A percentile compares a stretch with the other conserved stretches of the same genome.
phyloP scores from a whole-genome alignment of 2,113 vertebrate species.

The Ictidomys tridecemlineatus region DNA sequence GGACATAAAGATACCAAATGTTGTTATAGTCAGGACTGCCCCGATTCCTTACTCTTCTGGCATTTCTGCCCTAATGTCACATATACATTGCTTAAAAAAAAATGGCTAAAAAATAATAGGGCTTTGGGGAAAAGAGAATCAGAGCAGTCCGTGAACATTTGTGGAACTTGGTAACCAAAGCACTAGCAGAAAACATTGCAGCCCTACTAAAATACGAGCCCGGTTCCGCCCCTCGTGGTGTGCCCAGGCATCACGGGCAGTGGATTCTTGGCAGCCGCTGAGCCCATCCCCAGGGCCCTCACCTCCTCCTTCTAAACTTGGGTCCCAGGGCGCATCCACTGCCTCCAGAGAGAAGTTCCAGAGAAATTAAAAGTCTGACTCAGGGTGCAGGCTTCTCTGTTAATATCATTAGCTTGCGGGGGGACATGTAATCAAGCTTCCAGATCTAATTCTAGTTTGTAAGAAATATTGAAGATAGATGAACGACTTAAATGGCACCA shows the following conservation, averaged over 20 bases:
- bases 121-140: background rate
- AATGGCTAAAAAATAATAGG: slow-evolving; percentile 50
- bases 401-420: background rate
- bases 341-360: background rate
- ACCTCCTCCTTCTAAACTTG: background rate
- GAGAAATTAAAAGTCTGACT: background rate
- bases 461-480: background rate
- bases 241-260: background rate
- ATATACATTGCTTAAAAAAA: background rate
- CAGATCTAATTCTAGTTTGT: background rate
- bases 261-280: background rate
- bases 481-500: background rate
- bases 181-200: background rate
- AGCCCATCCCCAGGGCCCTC: rapidly evolving
- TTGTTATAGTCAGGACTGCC: background rate
- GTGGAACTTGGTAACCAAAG: background rate
- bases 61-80: background rate
- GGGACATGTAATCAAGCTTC: background rate
- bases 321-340: background rate
- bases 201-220: background rate
- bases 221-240: background rate
- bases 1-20: background rate
- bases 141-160: background rate
- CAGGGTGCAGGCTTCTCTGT: background rate
- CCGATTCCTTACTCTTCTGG: background rate